Evolutionary conservation across 2,797 vertebrate species (phyloP).

Genomic region (Capromys pilorides): DNA sequence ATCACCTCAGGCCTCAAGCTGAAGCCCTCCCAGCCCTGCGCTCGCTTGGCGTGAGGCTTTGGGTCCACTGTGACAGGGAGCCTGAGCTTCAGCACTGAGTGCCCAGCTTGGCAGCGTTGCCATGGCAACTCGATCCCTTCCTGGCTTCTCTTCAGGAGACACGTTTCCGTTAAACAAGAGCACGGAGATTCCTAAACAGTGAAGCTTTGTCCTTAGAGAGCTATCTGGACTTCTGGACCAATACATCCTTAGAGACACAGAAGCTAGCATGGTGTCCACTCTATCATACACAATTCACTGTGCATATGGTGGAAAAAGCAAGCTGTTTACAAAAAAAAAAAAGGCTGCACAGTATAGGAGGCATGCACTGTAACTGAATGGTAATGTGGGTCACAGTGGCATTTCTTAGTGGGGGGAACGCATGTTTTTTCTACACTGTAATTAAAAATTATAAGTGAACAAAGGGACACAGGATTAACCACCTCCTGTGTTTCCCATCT

Average conservation of each 20-base stretch:
- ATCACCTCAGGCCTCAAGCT: not conserved
- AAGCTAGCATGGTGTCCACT: not conserved
- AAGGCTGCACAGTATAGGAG: not conserved
- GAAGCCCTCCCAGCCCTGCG: constrained; percentile 42
- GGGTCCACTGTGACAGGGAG: not conserved
- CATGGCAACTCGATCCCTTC: constrained; percentile 67
- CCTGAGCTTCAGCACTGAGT: constrained; percentile 31
- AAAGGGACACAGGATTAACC: not conserved
- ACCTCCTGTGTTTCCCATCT: not conserved
- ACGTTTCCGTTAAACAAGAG: constrained; percentile 53
- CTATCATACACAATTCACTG: not conserved
- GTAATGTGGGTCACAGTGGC: not conserved
- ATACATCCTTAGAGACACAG: constrained; percentile 29
- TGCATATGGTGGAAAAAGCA: constrained; percentile 4
- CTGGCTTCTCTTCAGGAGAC: constrained; percentile 56
- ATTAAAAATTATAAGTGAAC: not conserved
- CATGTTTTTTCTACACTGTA: constrained; percentile 38
- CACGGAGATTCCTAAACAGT: constrained; percentile 30
- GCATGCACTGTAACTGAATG: not conserved
- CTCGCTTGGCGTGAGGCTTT: not conserved
- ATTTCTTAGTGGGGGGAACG: not conserved
- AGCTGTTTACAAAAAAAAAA: constrained; percentile 24
- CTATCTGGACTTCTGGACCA: constrained; percentile 44
- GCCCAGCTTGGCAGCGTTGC: constrained; percentile 66
- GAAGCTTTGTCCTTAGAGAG: constrained; percentile 45